A percentile compares a stretch with the other conserved stretches of the same genome.
Conservation (phyloP, 2,113 vertebrate species). For the Urocitellus parryii region DNA sequence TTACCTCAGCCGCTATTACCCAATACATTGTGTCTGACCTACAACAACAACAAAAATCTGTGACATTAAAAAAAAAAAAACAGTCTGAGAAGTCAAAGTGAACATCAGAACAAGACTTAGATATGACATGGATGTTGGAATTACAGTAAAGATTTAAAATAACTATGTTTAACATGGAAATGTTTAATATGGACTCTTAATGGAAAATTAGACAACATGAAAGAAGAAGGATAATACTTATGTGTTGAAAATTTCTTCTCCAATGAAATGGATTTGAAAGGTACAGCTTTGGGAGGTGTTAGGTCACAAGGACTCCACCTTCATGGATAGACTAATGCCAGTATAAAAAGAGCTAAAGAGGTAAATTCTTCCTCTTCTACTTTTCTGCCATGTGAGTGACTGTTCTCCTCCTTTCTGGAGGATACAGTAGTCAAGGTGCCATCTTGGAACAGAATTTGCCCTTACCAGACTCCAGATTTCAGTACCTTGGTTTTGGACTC, state of each 20-base stretch:
- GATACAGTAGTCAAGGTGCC: background rate
- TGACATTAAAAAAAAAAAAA: background rate
- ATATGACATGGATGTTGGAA: background rate
- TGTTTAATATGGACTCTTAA: background rate
- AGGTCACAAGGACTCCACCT: rapidly evolving
- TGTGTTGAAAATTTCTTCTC: background rate
- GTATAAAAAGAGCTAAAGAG: background rate
- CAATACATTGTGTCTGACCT: background rate
- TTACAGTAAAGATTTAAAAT: background rate
- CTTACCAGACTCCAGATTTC: background rate
- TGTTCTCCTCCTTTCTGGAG: background rate
- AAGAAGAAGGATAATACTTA: background rate
- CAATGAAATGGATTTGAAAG: background rate
- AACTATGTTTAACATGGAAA: background rate
- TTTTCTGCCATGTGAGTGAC: background rate
- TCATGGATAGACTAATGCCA: background rate
- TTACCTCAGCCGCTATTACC: background rate
- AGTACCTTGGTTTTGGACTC: background rate
- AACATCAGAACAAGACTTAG: background rate
- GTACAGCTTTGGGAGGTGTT: background rate
- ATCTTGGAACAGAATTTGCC: background rate
- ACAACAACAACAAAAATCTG: background rate
- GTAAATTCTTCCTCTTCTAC: background rate
- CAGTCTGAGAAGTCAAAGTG: background rate
- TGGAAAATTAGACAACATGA: background rate